Evolutionary conservation across 92 coral and sea anemone species (phyloP).

Genomic region (Nematostella vectensis): DNA sequence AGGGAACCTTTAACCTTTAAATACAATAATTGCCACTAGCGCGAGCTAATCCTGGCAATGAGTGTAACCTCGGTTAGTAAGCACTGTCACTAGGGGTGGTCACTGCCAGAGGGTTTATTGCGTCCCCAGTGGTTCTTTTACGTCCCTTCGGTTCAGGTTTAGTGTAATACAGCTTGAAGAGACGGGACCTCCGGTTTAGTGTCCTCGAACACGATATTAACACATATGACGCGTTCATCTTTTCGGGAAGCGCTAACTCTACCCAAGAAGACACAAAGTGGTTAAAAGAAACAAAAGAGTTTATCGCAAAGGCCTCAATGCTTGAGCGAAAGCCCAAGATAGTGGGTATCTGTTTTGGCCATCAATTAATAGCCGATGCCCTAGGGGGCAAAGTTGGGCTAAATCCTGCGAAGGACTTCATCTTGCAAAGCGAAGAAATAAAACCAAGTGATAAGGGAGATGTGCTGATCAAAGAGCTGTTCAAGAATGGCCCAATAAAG

Average conservation of each 20-base stretch:
- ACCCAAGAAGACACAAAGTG: slow-evolving; percentile 41
- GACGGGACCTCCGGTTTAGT: too few relatives aligned
- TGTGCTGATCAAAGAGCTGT: slow-evolving; percentile 7
- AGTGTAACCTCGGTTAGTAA: too few relatives aligned
- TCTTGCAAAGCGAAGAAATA: slow-evolving; percentile 32
- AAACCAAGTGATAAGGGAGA: slow-evolving; percentile 11
- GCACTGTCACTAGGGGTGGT: too few relatives aligned
- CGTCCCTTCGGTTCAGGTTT: too few relatives aligned
- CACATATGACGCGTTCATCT: slow-evolving; percentile 35
- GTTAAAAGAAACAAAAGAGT: slow-evolving; percentile 34
- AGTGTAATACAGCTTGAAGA: too few relatives aligned
- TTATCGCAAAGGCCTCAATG: slow-evolving; percentile 24
- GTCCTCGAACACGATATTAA: slow-evolving; percentile 43
- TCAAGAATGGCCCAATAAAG: slow-evolving; percentile 6
- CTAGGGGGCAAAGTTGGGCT: slow-evolving; percentile 33
- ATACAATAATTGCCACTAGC: too few relatives aligned
- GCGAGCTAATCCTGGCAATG: too few relatives aligned
- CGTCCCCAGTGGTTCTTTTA: too few relatives aligned
- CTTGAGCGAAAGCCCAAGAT: slow-evolving; percentile 29
- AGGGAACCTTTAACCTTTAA: too few relatives aligned
- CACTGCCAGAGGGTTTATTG: too few relatives aligned
- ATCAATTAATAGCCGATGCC: slow-evolving; percentile 39
- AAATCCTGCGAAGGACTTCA: slow-evolving; percentile 40
- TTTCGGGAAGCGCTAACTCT: slow-evolving; percentile 53
- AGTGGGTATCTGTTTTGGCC: slow-evolving; percentile 51